Evolutionary conservation across 2,113 vertebrate genomes (phyloP), one percentile per base, ranked within the genome.

Genomic region (Echinops telfairi): DNA sequence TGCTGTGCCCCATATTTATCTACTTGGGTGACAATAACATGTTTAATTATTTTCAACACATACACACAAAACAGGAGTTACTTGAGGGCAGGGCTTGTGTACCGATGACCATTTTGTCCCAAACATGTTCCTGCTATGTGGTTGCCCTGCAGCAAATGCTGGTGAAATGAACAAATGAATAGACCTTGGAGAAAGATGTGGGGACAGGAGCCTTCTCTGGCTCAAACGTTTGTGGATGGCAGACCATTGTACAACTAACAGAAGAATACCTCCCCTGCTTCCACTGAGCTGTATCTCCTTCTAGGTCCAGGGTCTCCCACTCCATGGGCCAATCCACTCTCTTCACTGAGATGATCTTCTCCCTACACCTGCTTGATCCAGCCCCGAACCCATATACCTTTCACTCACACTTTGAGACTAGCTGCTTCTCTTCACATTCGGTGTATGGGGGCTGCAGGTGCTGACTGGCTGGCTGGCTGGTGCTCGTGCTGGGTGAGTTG

Each of bases 211-310:
- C 16, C 12, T 71, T 47, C 20, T 73, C 47, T 75, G 33, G 29
- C 60, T 29, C 2, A n/a, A 36, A 31, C 31, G 16, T 40, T 14
- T 31, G 19, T 57, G 53, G 31, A 16, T 0, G 6, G 78, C 58
- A 29, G 1, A 5, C 23, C 68, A 40, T 25, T 76, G 38, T 33
- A 25, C 22, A 9, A 36, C 64, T 12, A 38, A 25, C 31, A 36
- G 60, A 0, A 38, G 29, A 53, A 81, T 38, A 40, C 17, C 0
- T 6, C 22, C 4, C 8, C 22, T 11, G 3, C 4, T 1, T 16
- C 53, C 75, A 81, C 53, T 2, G 10, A 86, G 60, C 9, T 8
- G 27, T 2, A 0, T 29, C n/a, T 47, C 57, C 57, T 77, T 76
- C 43, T 76, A 15, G n/a, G 14, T 11, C 66, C 27, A 62, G 16